These are phyloP conservation scores for Prorops nasuta DNA, from an alignment of 1,140 invertebrate genomes.

Conservation along the genomic window DNA sequence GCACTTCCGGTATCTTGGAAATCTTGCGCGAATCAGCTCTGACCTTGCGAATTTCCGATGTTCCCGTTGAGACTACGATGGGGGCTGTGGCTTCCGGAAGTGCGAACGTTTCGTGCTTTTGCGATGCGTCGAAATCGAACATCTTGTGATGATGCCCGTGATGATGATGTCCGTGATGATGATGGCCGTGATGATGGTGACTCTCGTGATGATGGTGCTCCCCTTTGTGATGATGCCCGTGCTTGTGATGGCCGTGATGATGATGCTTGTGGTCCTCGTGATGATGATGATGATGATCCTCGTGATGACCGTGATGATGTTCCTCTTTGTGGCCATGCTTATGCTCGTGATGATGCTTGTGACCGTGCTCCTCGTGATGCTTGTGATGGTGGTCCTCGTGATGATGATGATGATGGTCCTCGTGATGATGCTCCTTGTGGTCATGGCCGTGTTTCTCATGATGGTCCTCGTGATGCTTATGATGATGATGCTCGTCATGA, in stretches of 20 bases:
- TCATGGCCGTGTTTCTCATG: conserved; percentile 26
- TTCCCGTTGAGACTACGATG: not conserved
- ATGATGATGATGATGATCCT: conserved; percentile 33
- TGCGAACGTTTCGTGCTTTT: conserved; percentile 37
- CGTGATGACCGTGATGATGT: conserved; percentile 38
- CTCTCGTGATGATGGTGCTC: conserved; percentile 29
- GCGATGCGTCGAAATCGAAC: conserved; percentile 33
- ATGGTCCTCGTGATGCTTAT: conserved; percentile 33
- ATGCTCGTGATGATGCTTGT: conserved; percentile 41
- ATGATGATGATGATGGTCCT: conserved; percentile 26
- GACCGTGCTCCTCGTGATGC: conserved; percentile 38
- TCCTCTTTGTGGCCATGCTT: conserved; percentile 41
- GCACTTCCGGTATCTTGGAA: conserved; percentile 10
- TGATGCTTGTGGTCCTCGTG: conserved; percentile 31
- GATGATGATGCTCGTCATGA: conserved; percentile 42
- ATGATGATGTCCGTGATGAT: conserved; percentile 37
- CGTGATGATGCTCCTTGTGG: conserved; percentile 28
- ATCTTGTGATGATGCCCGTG: conserved; percentile 29
- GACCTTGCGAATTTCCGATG: not conserved
- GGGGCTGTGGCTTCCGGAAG: conserved; percentile 32
- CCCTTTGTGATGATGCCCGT: conserved; percentile 31
- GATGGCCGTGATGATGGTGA: conserved; percentile 37
- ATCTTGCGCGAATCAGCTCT: conserved; percentile 18
- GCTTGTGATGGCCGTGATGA: conserved; percentile 42
- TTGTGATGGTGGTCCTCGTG: conserved; percentile 37